Percentiles rank a stretch among this genome's conserved stretches.
Evolutionary conservation across 2,113 vertebrate species (phyloP).

Genomic region (Gulo gulo): DNA sequence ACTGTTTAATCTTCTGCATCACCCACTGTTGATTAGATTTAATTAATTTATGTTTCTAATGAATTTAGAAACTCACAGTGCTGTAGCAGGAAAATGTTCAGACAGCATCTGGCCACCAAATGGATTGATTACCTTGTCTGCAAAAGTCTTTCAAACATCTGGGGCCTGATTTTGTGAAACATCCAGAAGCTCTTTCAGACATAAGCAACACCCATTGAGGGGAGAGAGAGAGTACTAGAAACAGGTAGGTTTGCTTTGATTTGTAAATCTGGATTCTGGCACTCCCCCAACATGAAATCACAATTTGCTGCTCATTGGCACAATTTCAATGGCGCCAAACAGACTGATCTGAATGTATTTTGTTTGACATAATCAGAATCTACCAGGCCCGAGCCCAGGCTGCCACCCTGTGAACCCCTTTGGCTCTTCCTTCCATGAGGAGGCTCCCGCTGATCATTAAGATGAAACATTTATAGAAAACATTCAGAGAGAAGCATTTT

Average conservation of each 20-base stretch:
- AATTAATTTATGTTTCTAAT: conserved; percentile 78
- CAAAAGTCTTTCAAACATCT: conserved; percentile 46
- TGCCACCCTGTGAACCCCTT: conserved; percentile 41
- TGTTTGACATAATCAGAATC: conserved; percentile 57
- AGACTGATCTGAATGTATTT: conserved; percentile 57
- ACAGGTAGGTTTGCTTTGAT: neutral
- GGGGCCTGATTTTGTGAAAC: conserved; percentile 14
- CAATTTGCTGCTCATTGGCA: conserved; percentile 45
- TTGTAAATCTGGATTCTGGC: neutral
- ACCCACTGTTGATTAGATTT: conserved; percentile 72
- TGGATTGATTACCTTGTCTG: conserved; percentile 65
- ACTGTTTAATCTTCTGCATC: conserved; percentile 76
- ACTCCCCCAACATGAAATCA: neutral
- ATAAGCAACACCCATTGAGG: neutral
- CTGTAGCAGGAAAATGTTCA: conserved; percentile 65
- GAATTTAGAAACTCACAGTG: conserved; percentile 70
- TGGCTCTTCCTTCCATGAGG: conserved; percentile 34
- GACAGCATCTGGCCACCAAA: conserved; percentile 62
- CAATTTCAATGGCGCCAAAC: neutral
- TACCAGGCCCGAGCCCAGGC: conserved; percentile 32
- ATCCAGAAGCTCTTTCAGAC: neutral
- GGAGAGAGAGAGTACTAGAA: neutral
- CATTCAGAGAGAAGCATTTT: conserved; percentile 50
- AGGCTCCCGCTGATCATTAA: conserved; percentile 47
- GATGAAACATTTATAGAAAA: conserved; percentile 65